These are phyloP conservation scores for Chloromyia formosa DNA, from an alignment of 2,888 invertebrate species.

Conservation along the genomic window DNA sequence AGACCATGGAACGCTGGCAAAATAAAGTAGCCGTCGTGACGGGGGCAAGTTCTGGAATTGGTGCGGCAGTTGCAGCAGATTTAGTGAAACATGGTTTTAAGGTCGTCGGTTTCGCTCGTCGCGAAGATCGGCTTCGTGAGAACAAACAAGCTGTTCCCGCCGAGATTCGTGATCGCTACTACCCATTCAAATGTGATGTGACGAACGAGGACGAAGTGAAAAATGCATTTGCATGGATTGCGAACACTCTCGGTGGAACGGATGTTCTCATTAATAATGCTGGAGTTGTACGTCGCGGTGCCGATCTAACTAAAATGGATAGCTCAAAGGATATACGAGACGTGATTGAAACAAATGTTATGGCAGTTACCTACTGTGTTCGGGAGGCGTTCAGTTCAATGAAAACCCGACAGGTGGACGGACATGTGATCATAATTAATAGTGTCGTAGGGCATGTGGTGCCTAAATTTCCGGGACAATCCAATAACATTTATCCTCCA, in stretches of 20 bases:
- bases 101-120: constrained; percentile 68
- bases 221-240: constrained; percentile 65
- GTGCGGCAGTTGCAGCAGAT: constrained; percentile 65
- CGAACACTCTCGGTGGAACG: constrained; percentile 65
- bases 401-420: constrained; percentile 51
- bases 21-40: constrained; percentile 57
- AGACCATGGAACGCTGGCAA: constrained; percentile 37
- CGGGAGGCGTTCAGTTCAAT: constrained; percentile 53
- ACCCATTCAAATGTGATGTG: constrained; percentile 27
- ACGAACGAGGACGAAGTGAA: constrained; percentile 62
- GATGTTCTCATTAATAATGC: constrained; percentile 70
- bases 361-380: constrained; percentile 63
- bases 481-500: constrained; percentile 55
- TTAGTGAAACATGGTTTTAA: constrained; percentile 66
- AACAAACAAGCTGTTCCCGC: neutral
- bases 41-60: constrained; percentile 73
- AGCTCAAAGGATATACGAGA: constrained; percentile 55
- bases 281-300: constrained; percentile 58
- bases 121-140: constrained; percentile 50
- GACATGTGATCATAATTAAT: constrained; percentile 65
- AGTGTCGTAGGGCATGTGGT: constrained; percentile 59
- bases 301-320: constrained; percentile 51
- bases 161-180: neutral
- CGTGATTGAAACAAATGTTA: constrained; percentile 64
- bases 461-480: constrained; percentile 46